Base-by-base conservation (phyloP, 53 echinoderm and acorn worm species). In the Actinopyga echinites region DNA sequence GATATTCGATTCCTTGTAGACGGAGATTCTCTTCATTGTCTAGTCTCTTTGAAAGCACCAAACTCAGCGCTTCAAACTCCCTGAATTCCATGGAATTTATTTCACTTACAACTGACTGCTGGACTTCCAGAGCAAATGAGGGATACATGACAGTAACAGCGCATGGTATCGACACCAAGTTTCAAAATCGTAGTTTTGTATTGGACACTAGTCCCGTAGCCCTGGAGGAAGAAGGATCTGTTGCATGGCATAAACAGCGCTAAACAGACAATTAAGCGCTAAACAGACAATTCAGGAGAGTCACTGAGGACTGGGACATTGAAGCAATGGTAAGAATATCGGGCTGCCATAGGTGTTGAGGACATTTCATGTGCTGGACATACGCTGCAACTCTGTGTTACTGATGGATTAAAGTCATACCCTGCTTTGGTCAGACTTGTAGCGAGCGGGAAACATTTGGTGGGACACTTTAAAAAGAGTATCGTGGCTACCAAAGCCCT, bases 131-230 rank as follows among this genome's bases (percentile, higher is more conserved):
- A 8, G 67, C 42, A 34, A 82, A 85, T 21, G 75, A 86, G 29
- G 90, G 90, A 0, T 90, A 75, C 23, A 86, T 86, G 91, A 90
- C 87, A 0, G 83, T 86, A 7, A 90, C 91, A 17, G 87, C 80
- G 0, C 90, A 90, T 75, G 55, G 29, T 77, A 42, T 81, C 28
- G n/a, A 57, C 30, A n/a, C 56, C 1, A 42, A 40, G 7, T 87
- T 86, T 82, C 52, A 43, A 21, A 58, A 44, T 9, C 28, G n/a
- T 49, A 54, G 30, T 34, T 58, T 75, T 24, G 79, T 90, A 1
- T 79, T 90, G 19, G 79, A 86, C 69, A 90, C 86, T 26, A 73
- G 79, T 6, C 57, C 83, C 7, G 0, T 25, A 4, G 54, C 22
- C 1, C n/a, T 1, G 2, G 26, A 1, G 62, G 28, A 62, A 29